phyloP scores from a whole-genome alignment of 2,113 vertebrate species.

The Oncorhynchus mykiss region DNA sequence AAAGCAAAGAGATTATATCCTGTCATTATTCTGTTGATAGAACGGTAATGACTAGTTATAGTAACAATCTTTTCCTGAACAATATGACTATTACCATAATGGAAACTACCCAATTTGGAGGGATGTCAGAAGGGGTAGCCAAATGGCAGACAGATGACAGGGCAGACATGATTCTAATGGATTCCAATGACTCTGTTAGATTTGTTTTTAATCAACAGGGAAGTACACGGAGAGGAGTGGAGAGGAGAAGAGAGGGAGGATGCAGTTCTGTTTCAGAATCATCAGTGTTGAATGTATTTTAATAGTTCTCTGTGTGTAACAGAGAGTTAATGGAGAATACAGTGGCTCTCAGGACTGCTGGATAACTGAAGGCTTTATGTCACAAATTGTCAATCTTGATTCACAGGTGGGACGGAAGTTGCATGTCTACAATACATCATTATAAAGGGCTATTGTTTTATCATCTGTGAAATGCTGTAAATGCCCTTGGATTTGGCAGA shows the following conservation, averaged over 20 bases:
- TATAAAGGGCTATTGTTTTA: neutral
- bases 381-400: neutral
- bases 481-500: neutral
- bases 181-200: slow-evolving; percentile 71
- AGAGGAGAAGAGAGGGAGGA: slow-evolving; percentile 21
- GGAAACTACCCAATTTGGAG: slow-evolving; percentile 50
- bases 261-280: slow-evolving; percentile 27
- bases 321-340: slow-evolving; percentile 38
- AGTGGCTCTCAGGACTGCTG: neutral
- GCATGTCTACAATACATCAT: neutral
- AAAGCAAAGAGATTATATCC: neutral
- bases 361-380: neutral
- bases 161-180: slow-evolving; percentile 69
- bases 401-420: neutral
- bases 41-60: slow-evolving; percentile 16
- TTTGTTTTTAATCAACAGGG: slow-evolving; percentile 57
- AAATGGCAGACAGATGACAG: slow-evolving; percentile 58
- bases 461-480: neutral
- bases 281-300: slow-evolving; percentile 42
- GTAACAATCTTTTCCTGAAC: slow-evolving; percentile 58
- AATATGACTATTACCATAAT: slow-evolving; percentile 64
- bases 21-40: neutral
- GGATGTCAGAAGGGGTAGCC: slow-evolving; percentile 35
- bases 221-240: slow-evolving; percentile 32
- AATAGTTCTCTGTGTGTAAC: slow-evolving; percentile 23